Base-by-base conservation (phyloP, 2,113 vertebrate genomes). In the Phrynosoma platyrhinos region DNA sequence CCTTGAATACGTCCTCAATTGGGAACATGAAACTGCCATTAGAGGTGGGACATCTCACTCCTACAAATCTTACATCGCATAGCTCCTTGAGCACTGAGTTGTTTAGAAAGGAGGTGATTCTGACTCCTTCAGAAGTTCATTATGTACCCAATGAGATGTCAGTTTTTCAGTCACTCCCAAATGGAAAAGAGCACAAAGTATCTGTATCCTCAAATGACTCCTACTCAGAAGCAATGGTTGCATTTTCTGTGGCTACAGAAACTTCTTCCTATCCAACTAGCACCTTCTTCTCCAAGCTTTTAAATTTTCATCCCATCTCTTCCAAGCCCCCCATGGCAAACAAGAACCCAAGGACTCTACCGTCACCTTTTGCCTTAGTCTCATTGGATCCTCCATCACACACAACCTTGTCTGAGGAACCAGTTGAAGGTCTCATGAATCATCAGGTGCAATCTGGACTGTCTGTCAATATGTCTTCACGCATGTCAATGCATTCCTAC, bases 301-400 rank as follows among this genome's bases (percentile, higher is more conserved):
- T 81, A 86, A 30, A 30, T 2, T 0, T 64, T 21, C 69, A 1
- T 40, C 27, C 80, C 3, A 0, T 1, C 0, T 62, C 69, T 47
- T 30, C 87, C 21, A 86, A 91, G 58, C 20, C 72, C 68, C n/a
- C 55, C 0, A 0, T 0, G 25, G 2, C 0, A 62, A 23, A 81
- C 0, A 79, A 9, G 69, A 30, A 0, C 16, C 12, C 80, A 5
- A 0, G 20, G 4, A 0, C 0, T 40, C 64, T 81, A 5, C 4
- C 69, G 0, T 47, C 0, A 0, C 9, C 36, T 25, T 76, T 0
- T 9, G 0, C n/a, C 16, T 10, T 0, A 0, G 1, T 36, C 0
- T 0, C 85, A 78, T 1, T 77, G 0, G 36, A 40, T 66, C 0
- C 14, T 64, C 92, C n/a, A 0, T 12, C 0, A 32, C 16, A 47